phyloP scores from a whole-genome alignment of 2,888 invertebrate genomes.

The Sinhomidia bicolor region DNA sequence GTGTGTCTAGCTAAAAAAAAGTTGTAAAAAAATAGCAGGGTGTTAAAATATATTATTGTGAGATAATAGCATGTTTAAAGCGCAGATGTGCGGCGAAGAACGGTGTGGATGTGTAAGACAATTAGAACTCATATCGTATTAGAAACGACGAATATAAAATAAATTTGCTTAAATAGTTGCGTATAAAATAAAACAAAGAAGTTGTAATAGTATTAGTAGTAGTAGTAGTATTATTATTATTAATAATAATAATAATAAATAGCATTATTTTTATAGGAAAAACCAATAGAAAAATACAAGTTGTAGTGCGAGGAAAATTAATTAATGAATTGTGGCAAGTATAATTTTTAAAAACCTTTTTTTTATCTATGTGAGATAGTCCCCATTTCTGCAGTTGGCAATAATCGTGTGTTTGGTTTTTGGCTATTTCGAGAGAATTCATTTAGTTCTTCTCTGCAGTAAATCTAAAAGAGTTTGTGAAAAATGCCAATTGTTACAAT shows the following conservation, averaged over 20 bases:
- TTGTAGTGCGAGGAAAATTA: slow-evolving; percentile 33
- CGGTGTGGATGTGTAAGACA: slow-evolving; percentile 30
- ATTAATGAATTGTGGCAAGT: slow-evolving; percentile 39
- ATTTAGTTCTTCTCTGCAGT: not conserved
- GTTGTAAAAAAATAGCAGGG: slow-evolving; percentile 40
- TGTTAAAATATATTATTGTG: slow-evolving; percentile 50
- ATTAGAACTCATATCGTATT: not conserved
- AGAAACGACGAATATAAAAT: slow-evolving; percentile 35
- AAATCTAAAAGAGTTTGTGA: not conserved
- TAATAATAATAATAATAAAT: too few species aligned
- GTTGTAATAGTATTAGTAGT: not conserved
- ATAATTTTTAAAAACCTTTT: slow-evolving; percentile 31
- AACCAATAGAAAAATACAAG: not conserved
- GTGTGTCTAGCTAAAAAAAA: slow-evolving; percentile 11
- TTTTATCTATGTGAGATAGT: slow-evolving; percentile 36
- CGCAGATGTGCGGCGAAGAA: slow-evolving; percentile 63
- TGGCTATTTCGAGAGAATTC: not conserved
- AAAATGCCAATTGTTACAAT: not conserved
- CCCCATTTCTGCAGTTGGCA: slow-evolving; percentile 39
- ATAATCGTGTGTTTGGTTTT: too few species aligned
- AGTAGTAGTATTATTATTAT: too few species aligned
- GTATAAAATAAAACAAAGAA: slow-evolving; percentile 24
- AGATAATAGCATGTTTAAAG: slow-evolving; percentile 46
- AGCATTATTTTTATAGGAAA: not conserved
- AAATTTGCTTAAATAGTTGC: slow-evolving; percentile 39